phyloP scores from a whole-genome alignment of 2,113 vertebrate genomes.

The Dipodomys ordii region DNA sequence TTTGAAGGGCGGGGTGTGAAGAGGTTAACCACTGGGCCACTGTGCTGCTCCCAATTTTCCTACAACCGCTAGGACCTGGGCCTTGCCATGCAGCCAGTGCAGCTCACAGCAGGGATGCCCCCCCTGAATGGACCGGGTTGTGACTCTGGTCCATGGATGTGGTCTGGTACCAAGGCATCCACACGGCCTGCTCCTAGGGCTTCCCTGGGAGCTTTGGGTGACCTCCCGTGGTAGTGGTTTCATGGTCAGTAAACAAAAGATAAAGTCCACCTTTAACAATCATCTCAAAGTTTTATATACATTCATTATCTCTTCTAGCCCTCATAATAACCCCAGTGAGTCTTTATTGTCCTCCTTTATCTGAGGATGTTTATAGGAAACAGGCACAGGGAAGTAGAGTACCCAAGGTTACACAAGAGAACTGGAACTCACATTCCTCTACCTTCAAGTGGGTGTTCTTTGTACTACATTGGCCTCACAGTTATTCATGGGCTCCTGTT shows the following conservation, averaged over 20 bases:
- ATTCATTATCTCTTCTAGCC: neutral
- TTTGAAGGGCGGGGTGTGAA: constrained; percentile 69
- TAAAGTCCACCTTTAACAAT: neutral
- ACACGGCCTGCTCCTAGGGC: too few species aligned
- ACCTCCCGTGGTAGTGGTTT: neutral
- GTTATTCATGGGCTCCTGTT: neutral
- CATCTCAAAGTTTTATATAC: neutral
- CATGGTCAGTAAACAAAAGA: neutral
- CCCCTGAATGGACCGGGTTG: neutral
- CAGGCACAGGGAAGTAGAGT: neutral
- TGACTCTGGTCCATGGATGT: neutral
- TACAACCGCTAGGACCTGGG: neutral
- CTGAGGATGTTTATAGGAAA: neutral
- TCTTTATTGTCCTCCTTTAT: neutral
- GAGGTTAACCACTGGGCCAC: neutral
- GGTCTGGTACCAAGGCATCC: neutral
- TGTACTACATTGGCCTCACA: neutral
- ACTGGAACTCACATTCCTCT: neutral
- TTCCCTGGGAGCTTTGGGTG: neutral
- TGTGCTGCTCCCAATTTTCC: neutral
- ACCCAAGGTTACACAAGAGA: neutral
- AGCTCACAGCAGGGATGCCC: neutral
- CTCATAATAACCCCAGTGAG: neutral
- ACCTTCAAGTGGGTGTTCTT: too few species aligned
- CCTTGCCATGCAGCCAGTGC: neutral